These are phyloP conservation scores for Sicus ferrugineus DNA, from an alignment of 2,888 invertebrate species.

Conservation along the genomic window DNA sequence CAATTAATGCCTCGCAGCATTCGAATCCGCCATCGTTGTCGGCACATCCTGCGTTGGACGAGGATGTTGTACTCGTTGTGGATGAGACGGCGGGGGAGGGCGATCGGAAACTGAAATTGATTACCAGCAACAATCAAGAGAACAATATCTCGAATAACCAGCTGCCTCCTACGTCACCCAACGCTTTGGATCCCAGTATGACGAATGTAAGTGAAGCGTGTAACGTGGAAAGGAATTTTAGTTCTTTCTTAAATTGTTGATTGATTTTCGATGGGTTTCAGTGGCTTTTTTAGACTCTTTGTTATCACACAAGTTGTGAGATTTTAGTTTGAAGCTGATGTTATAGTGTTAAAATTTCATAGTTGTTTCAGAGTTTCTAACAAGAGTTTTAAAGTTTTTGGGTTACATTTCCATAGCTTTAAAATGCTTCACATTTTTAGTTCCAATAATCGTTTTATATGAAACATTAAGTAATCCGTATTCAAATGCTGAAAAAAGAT, in stretches of 20 bases:
- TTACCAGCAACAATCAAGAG: conserved; percentile 36
- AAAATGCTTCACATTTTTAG: too few species aligned
- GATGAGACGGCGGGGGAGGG: conserved; percentile 24
- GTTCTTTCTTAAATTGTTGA: too few species aligned
- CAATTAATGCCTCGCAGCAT: conserved; percentile 55
- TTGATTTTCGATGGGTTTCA: conserved; percentile 22
- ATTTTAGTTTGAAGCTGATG: too few species aligned
- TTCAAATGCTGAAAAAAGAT: too few species aligned
- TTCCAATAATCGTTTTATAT: too few species aligned
- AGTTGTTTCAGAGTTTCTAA: too few species aligned
- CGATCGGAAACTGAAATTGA: conserved; percentile 22
- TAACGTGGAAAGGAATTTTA: conserved; percentile 14
- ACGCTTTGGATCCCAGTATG: conserved; percentile 64
- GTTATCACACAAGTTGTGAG: too few species aligned
- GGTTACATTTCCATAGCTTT: too few species aligned
- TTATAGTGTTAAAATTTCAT: too few species aligned
- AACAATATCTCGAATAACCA: conserved; percentile 42
- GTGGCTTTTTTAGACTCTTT: too few species aligned
- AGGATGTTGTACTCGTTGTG: conserved; percentile 21
- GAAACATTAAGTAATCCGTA: too few species aligned
- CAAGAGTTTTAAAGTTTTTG: too few species aligned
- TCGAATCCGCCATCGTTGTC: conserved; percentile 40
- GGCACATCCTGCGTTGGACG: conserved; percentile 6
- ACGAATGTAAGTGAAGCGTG: conserved; percentile 65
- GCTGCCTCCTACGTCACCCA: conserved; percentile 46